phyloP scores from a whole-genome alignment of 2,888 invertebrate species.

The Oscheius onirici region DNA sequence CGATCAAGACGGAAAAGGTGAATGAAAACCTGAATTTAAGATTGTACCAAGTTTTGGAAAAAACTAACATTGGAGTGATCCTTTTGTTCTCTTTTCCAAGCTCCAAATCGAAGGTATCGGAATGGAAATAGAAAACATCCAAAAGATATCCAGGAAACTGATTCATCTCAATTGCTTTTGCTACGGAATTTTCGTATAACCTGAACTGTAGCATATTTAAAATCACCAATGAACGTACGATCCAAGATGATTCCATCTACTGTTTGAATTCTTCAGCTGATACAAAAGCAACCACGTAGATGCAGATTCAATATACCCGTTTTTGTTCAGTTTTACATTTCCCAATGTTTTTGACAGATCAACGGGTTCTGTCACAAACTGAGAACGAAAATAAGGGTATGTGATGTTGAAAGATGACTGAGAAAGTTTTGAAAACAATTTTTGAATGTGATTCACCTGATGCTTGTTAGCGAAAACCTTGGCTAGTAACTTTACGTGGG shows the following conservation, averaged over 20 bases:
- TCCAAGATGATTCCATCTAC: slow-evolving; percentile 33
- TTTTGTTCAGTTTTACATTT: slow-evolving; percentile 37
- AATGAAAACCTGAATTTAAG: slow-evolving; percentile 55
- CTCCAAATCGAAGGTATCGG: slow-evolving; percentile 63
- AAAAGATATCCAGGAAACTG: slow-evolving; percentile 44
- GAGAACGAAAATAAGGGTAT: slow-evolving; percentile 56
- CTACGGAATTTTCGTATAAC: slow-evolving; percentile 55
- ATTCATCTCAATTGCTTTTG: slow-evolving; percentile 40
- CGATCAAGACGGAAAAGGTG: slow-evolving; percentile 61
- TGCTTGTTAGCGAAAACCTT: slow-evolving; percentile 56
- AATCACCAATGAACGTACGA: slow-evolving; percentile 39
- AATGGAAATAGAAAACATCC: slow-evolving; percentile 63
- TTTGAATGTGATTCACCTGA: too few species aligned
- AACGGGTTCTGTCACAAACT: slow-evolving; percentile 61
- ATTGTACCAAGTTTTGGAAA: not conserved
- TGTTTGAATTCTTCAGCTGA: slow-evolving; percentile 55
- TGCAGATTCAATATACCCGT: slow-evolving; percentile 47
- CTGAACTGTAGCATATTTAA: too few species aligned
- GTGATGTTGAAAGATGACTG: slow-evolving; percentile 54
- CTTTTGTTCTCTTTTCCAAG: slow-evolving; percentile 59
- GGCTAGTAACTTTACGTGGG: slow-evolving; percentile 60
- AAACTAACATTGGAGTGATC: slow-evolving; percentile 56
- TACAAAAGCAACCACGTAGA: slow-evolving; percentile 64
- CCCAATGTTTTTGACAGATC: slow-evolving; percentile 55
- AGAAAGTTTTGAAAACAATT: slow-evolving; percentile 28